Percentiles rank a stretch among this genome's conserved stretches.
phyloP scores from a whole-genome alignment of 2,113 vertebrate species.

The Chinchilla lanigera region DNA sequence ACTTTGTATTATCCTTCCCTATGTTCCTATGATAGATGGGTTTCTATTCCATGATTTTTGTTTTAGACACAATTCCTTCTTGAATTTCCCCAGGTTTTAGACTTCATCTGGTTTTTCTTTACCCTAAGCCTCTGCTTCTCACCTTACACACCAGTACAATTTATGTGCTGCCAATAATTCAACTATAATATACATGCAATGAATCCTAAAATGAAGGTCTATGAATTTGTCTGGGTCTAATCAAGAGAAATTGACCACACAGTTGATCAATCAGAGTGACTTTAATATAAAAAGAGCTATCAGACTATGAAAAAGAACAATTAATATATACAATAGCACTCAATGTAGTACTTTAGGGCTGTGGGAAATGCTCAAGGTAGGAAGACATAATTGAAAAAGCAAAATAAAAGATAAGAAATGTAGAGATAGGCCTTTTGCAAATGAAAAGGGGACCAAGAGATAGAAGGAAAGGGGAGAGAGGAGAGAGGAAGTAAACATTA shows the following conservation, averaged over 20 bases:
- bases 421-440: neutral
- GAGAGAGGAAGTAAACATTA: neutral
- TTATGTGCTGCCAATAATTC: neutral
- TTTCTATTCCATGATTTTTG: neutral
- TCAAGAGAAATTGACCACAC: neutral
- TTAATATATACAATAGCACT: neutral
- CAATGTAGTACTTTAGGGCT: too few species aligned
- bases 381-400: neutral
- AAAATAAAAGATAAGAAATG: neutral
- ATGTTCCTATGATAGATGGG: neutral
- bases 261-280: neutral
- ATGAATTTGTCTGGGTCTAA: neutral
- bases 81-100: neutral
- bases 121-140: neutral
- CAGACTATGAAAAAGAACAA: neutral
- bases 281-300: neutral
- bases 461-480: neutral
- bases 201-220: neutral
- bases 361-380: neutral
- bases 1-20: too few species aligned
- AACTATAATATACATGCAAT: neutral
- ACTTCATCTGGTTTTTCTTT: neutral
- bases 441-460: neutral
- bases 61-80: neutral
- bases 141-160: neutral